phyloP scores from a whole-genome alignment of 2,797 vertebrate species.

The Pipistrellus kuhlii region DNA sequence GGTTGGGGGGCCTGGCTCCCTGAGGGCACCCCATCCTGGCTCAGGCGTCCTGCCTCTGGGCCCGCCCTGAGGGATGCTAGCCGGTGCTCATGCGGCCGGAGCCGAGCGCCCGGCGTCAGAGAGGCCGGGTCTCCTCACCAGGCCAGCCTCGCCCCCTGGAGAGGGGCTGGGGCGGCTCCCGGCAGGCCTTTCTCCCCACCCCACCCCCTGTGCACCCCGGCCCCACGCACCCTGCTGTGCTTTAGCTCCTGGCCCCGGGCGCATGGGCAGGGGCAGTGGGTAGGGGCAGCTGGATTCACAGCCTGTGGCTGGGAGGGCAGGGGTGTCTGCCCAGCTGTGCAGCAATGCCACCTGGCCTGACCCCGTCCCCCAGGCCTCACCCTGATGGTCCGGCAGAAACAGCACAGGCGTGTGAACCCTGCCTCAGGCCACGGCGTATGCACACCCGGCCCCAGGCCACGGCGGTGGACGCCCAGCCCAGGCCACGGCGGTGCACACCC shows the following conservation, averaged over 20 bases:
- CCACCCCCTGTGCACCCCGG: too few species aligned
- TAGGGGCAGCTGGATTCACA: rapidly evolving
- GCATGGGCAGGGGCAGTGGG: too few species aligned
- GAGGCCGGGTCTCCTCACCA: rapidly evolving
- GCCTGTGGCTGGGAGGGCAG: neutral
- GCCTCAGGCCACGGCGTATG: rapidly evolving
- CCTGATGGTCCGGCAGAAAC: neutral
- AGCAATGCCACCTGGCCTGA: neutral
- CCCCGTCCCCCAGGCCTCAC: rapidly evolving
- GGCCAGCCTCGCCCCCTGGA: neutral
- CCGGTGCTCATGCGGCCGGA: rapidly evolving
- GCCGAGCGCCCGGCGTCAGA: neutral
- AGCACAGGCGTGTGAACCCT: too few species aligned
- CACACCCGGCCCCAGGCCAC: too few species aligned
- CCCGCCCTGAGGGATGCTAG: too few species aligned
- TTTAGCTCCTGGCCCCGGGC: neutral
- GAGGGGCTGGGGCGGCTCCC: rapidly evolving
- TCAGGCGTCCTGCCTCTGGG: rapidly evolving
- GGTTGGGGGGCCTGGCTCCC: neutral
- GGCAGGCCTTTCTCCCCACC: neutral
- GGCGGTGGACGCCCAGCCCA: neutral
- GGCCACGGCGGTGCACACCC: too few species aligned
- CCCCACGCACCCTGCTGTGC: neutral
- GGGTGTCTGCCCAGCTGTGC: neutral
- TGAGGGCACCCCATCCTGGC: neutral